Evolutionary conservation across 2,113 vertebrate genomes (phyloP).

Genomic region (Oryctolagus cuniculus): DNA sequence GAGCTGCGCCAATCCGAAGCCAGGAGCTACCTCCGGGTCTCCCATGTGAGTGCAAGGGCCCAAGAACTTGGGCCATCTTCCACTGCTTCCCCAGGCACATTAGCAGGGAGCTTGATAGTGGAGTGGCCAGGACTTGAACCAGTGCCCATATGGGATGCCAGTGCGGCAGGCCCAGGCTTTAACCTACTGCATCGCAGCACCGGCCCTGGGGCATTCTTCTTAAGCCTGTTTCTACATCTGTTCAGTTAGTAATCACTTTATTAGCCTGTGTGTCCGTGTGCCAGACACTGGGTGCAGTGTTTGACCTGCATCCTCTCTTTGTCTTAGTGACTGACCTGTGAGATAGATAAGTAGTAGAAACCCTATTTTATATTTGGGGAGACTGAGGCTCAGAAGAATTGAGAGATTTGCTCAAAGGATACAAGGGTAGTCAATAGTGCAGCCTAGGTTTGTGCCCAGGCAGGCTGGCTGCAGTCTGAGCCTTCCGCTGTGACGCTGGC

Average conservation of each 20-base stretch:
- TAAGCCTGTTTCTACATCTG: conserved; percentile 50
- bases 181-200: no score
- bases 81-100: no score
- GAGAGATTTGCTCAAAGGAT: conserved; percentile 9
- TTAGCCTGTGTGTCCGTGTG: neutral
- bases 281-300: neutral
- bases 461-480: neutral
- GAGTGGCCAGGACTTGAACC: no score
- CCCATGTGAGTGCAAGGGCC: no score
- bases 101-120: no score
- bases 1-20: no score
- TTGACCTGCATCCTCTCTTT: neutral
- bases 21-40: no score
- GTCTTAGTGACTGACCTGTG: neutral
- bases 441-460: neutral
- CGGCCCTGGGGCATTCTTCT: neutral
- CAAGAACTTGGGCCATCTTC: no score
- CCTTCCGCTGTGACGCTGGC: neutral
- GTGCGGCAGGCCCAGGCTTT: no score
- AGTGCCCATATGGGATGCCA: no score
- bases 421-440: neutral
- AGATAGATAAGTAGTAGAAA: neutral
- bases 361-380: neutral
- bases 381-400: conserved; percentile 35
- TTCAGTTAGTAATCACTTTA: neutral